Base-by-base conservation (phyloP, 2,888 invertebrate species). In the Caenorhabditis sp. region DNA sequence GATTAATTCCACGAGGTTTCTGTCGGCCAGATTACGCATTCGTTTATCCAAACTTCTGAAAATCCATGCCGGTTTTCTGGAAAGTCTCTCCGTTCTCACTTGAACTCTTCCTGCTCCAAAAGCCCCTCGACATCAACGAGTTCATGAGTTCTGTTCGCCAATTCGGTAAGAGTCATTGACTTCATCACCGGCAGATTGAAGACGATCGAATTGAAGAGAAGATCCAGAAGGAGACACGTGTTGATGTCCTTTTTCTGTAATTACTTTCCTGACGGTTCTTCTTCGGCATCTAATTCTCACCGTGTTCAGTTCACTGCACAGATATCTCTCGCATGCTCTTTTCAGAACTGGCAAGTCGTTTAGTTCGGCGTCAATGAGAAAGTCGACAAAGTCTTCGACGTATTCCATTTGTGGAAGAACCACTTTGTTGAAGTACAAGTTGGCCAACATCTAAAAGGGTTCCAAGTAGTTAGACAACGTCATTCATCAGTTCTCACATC, bases 101-200 rank as follows among this genome's bases (percentile, higher is more conserved):
- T 74, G 73, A 80, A 88, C 45, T 86, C 88, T 1, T 86, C 86
- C 43, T 86, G 79, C 37, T 87, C 79, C 68, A 88, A 50, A 13
- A 88, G 59, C 9, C 68, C 56, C n/a, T 86, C 85, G 6, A 82
- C 72, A 41, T 83, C 74, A 17, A 79, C 79, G 41, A 88, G 63
- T 46, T 88, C 88, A 8, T 81, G 73, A 17, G 82, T 80, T 37
- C 88, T 58, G 35, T 78, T 81, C 8, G 80, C 73, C 48, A 87
- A 35, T 32, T 88, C 88, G 8, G 87, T 82, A 17, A 88, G 71
- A 9, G 87, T 88, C 87, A 88, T 88, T 1, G 84, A 86, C 61
- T 88, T 88, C 88, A 88, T 86, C 7, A 88, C 87, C 9, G 87
- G 86, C 48, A 88, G 73, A 62, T 85, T 84, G 79, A 85, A 88